Base-by-base conservation (phyloP, 2,888 invertebrate genomes). In the Cybosia mesomella region DNA sequence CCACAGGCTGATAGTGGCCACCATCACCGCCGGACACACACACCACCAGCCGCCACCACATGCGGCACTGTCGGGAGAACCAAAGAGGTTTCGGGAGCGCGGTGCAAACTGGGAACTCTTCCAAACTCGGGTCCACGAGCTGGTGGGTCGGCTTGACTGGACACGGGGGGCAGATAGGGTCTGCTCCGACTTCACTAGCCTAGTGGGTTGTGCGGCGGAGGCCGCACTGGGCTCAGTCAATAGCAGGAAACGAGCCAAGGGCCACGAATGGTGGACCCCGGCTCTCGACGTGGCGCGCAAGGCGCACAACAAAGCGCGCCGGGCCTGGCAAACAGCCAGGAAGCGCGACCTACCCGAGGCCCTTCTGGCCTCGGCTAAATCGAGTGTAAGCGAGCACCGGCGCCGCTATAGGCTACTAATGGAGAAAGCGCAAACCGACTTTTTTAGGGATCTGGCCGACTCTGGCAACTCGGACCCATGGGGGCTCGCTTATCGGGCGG, bases 401-500 rank as follows among this genome's bases (percentile, higher is more conserved):
- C 7, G 4, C 11, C 0, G 0, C 0, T 68, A 74, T 13, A 66
- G 53, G 13, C 0, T 15, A 2, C 58, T 54, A 0, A 74, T 69
- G 74, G n/a, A 58, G 0, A 58, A 62, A 0, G 49, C 63, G 0
- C 65, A 74, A 2, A 0, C 54, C 0, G 21, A 22, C 0, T 39
- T n/a, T 21, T 68, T 58, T 10, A 55, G 70, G 0, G 13, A 7
- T 18, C 22, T 68, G 0, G 63, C 71, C 1, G 68, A 68, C 0
- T 15, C 55, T 0, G 68, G 66, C 0, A 71, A 71, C 58, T 75
- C 0, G 28, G 28, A 28, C 28, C 28, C 28, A 2, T 28, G 28
- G 28, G 28, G 28, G 2, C 28, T 28, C 5, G 80, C 83, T 0
- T 78, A 81, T 15, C 64, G 80, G 3, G 75, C 21, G 15, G 76